Percentiles rank a stretch among this genome's conserved stretches.
Conservation (phyloP, 1,140 invertebrate genomes). For the Leucophenga varia region DNA sequence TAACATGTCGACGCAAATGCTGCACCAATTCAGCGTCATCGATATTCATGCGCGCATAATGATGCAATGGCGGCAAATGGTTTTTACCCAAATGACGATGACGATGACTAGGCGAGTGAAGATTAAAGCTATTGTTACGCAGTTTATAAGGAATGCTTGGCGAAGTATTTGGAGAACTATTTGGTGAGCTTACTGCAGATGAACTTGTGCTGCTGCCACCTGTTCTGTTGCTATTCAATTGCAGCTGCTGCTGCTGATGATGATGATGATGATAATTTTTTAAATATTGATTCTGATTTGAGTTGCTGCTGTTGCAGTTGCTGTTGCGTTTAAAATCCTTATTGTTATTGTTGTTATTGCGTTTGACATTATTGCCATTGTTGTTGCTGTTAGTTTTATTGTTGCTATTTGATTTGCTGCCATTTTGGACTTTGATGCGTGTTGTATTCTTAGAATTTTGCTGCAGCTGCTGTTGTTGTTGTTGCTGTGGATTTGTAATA, state of each 20-base stretch:
- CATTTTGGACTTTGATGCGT: too few species aligned
- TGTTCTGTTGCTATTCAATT: slow-evolving; percentile 8
- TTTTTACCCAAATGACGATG: too few species aligned
- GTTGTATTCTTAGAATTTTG: background rate
- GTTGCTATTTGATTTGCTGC: too few species aligned
- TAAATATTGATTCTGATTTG: too few species aligned
- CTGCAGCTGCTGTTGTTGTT: slow-evolving; percentile 12
- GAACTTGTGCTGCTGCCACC: slow-evolving; percentile 7
- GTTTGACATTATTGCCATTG: slow-evolving; percentile 1
- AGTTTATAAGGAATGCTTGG: slow-evolving; percentile 5
- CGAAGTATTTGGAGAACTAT: slow-evolving; percentile 24
- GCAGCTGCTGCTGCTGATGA: slow-evolving; percentile 2
- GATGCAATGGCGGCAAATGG: slow-evolving; percentile 45
- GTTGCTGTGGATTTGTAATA: slow-evolving; percentile 6
- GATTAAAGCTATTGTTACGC: background rate
- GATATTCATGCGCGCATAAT: slow-evolving; percentile 52
- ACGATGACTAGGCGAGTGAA: too few species aligned
- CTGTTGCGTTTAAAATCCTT: background rate
- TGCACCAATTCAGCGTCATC: slow-evolving; percentile 55
- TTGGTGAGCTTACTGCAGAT: slow-evolving; percentile 31
- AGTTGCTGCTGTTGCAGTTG: background rate
- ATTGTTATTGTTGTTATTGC: background rate
- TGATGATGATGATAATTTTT: background rate
- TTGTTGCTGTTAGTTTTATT: slow-evolving; percentile 13
- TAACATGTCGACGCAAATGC: slow-evolving; percentile 62